Base-by-base conservation (phyloP, 2,888 invertebrate genomes). In the Strigamia transsilvanica region DNA sequence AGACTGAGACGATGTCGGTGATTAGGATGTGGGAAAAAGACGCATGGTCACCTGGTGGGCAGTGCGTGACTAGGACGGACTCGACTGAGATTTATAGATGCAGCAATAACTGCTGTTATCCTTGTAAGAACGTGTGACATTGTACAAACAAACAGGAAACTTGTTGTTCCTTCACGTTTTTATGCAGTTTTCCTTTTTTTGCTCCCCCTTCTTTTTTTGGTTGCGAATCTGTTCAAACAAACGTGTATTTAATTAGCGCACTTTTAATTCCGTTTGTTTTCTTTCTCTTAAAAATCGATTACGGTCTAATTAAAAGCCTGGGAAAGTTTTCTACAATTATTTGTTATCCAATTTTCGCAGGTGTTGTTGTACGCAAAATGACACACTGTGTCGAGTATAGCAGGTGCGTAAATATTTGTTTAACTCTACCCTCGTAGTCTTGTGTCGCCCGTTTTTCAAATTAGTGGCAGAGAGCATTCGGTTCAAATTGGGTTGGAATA, bases 11-110 rank as follows among this genome's bases (percentile, higher is more conserved):
- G 51, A 66, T 7, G 61, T 66, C 23, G 18, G 61, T 66, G 61
- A 66, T 66, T 66, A 23, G 61, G 61, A 66, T 66, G 61, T 66
- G 61, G 23, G 61, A 66, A 66, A 66, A 66, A 66, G 61, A 23
- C 61, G 61, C 61, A 12, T 66, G 61, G 61, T 66, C 61, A 66
- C 61, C 61, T 23, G 61, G 61, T 66, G 61, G 61, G 61, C 61
- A 66, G 61, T 66, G 61, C 61, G 61, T 66, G 61, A 66, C 61
- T 23, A 66, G n/a, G 21, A 66, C 61, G n/a, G 7, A 18, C 61
- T 66, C 61, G 12, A 21, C 61, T 66, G 61, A 66, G 61, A 66
- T 66, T 66, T 66, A 66, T 66, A 66, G 61, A 66, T 66, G 13
- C 61, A 66, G 12, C 61, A 6, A 66, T 18, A 66, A 15, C 61